phyloP scores from a whole-genome alignment of 2,888 invertebrate species.

The Dusona sp. region DNA sequence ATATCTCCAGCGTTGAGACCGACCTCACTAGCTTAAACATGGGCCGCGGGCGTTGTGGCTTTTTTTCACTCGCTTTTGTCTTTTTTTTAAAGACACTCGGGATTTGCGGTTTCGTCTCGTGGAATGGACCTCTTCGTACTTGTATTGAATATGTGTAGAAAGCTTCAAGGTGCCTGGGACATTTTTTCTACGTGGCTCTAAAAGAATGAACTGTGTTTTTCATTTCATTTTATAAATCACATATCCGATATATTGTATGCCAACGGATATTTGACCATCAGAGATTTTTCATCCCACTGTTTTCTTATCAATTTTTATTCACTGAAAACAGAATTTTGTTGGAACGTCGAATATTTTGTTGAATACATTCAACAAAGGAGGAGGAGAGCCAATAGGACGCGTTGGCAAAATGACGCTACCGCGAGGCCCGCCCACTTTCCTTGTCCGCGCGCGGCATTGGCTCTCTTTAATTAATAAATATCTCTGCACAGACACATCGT shows the following conservation, averaged over 20 bases:
- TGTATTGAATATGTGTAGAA: background rate
- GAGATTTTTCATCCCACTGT: no score
- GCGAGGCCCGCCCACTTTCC: no score
- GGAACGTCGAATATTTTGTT: no score
- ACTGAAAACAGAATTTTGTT: no score
- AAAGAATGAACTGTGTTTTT: background rate
- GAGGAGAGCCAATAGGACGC: no score
- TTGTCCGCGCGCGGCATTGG: background rate
- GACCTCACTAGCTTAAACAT: slow-evolving; percentile 44
- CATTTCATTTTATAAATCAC: background rate
- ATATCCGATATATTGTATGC: background rate
- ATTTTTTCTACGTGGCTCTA: background rate
- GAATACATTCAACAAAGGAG: no score
- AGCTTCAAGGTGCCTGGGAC: background rate
- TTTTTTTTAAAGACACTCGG: slow-evolving; percentile 10
- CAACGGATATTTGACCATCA: no score
- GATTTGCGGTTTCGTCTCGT: background rate
- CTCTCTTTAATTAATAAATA: background rate
- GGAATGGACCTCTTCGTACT: background rate
- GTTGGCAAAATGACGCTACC: no score
- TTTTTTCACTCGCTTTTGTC: slow-evolving; percentile 26
- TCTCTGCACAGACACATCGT: background rate
- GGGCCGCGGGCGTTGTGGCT: slow-evolving; percentile 49
- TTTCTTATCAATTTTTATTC: no score
- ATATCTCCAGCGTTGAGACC: slow-evolving; percentile 36